Conservation (phyloP, 1,140 invertebrate genomes). For the Papilio aristodemus region DNA sequence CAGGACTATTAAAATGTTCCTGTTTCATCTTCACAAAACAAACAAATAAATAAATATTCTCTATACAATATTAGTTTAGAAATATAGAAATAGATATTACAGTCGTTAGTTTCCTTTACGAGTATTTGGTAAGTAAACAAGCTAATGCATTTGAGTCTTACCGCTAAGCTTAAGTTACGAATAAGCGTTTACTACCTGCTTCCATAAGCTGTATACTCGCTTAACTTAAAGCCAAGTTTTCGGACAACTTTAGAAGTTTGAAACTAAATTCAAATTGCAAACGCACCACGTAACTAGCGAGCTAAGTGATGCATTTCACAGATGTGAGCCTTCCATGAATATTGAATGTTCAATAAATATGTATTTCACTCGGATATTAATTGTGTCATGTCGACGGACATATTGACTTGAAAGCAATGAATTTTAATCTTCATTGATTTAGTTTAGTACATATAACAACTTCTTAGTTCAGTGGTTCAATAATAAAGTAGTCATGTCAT, state of each 20-base stretch:
- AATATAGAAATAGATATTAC: background rate
- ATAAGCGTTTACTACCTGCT: slow-evolving; percentile 8
- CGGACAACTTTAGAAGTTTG: slow-evolving; percentile 15
- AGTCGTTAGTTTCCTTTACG: background rate
- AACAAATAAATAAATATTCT: background rate
- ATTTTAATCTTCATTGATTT: too few relatives aligned
- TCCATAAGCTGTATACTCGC: slow-evolving; percentile 7
- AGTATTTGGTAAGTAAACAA: slow-evolving; percentile 9
- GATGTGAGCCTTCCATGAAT: background rate
- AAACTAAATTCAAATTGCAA: slow-evolving; percentile 21
- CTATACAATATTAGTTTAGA: background rate
- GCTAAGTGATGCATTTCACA: background rate
- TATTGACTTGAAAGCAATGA: too few relatives aligned
- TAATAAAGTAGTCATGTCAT: too few relatives aligned
- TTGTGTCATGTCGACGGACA: too few relatives aligned
- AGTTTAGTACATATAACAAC: too few relatives aligned
- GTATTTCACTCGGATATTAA: too few relatives aligned
- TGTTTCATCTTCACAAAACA: background rate
- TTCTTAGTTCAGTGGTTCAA: too few relatives aligned
- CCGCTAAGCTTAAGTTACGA: slow-evolving; percentile 11
- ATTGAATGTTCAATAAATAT: background rate
- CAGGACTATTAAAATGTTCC: too few relatives aligned
- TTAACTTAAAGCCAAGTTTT: slow-evolving; percentile 16
- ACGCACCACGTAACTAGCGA: background rate
- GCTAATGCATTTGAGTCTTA: slow-evolving; percentile 9